phyloP scores from a whole-genome alignment of 2,888 invertebrate species.

The Pardosa pseudoannulata region DNA sequence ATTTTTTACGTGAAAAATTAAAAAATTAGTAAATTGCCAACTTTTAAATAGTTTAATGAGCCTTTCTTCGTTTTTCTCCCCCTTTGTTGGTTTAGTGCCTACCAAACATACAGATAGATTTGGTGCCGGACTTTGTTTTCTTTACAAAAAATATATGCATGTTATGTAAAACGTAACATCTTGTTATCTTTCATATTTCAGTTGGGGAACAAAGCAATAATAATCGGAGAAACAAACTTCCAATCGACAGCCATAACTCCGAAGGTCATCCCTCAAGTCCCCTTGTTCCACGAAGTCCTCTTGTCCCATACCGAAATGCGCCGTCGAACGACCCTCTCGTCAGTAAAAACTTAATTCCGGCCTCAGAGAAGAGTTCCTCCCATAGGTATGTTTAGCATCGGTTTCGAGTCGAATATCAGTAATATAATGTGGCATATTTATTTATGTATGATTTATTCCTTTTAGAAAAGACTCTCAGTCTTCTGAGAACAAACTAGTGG shows the following conservation, averaged over 20 bases:
- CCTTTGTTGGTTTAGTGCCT: too few species aligned
- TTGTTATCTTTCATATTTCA: background rate
- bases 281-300: conserved; percentile 59
- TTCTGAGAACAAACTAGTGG: conserved; percentile 8
- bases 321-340: conserved; percentile 31
- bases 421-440: background rate
- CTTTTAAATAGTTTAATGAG: too few species aligned
- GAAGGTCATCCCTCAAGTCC: conserved; percentile 41
- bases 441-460: background rate
- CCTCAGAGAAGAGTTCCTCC: conserved; percentile 48
- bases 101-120: too few species aligned
- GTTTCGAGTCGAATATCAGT: background rate
- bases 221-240: conserved; percentile 34
- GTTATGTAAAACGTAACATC: too few species aligned
- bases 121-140: too few species aligned
- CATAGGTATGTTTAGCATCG: conserved; percentile 42
- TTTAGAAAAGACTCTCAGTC: conserved; percentile 25
- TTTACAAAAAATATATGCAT: too few species aligned
- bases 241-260: background rate
- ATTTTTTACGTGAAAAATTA: too few species aligned
- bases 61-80: too few species aligned
- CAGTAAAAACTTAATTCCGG: too few species aligned
- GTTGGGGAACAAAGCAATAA: conserved; percentile 47
- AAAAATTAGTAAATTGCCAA: too few species aligned
- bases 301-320: conserved; percentile 55